Conservation (phyloP, 2,113 vertebrate genomes). For the Mustelus asterias region DNA sequence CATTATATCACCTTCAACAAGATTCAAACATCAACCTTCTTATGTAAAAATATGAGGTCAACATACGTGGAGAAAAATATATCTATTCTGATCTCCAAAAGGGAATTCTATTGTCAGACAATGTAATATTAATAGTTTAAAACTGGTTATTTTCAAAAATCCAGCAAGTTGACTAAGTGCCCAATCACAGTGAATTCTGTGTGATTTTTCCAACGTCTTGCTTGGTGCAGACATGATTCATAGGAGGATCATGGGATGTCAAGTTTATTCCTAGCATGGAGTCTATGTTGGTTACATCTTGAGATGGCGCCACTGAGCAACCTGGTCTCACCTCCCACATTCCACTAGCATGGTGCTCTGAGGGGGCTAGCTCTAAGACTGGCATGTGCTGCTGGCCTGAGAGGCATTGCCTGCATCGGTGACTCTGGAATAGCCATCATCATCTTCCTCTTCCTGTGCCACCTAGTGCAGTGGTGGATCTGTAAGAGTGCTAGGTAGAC, state of each 20-base stretch:
- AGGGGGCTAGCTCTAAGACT: not conserved
- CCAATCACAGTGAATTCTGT: not conserved
- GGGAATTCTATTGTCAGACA: not conserved
- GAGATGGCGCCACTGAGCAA: not conserved
- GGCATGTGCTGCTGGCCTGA: not conserved
- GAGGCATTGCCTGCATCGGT: not conserved
- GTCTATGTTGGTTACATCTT: not conserved
- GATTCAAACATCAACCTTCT: not conserved
- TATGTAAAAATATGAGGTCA: not conserved
- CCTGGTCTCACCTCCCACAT: not conserved
- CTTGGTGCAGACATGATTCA: not conserved
- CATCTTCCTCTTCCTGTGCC: not conserved
- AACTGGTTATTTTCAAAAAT: not conserved
- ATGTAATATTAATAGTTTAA: not conserved
- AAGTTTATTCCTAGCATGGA: not conserved
- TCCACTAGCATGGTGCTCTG: not conserved
- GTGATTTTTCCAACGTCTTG: not conserved
- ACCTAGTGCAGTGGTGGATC: not conserved
- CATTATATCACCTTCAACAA: not conserved
- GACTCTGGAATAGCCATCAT: not conserved
- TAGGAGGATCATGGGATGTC: not conserved
- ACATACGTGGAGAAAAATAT: not conserved
- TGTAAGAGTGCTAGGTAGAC: not conserved
- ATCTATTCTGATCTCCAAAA: not conserved
- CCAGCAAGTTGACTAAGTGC: not conserved